Evolutionary conservation across 1,140 invertebrate genomes (phyloP), one percentile per base, ranked within the genome.

Genomic region (Pachyrhynchus sulphureomaculatus): DNA sequence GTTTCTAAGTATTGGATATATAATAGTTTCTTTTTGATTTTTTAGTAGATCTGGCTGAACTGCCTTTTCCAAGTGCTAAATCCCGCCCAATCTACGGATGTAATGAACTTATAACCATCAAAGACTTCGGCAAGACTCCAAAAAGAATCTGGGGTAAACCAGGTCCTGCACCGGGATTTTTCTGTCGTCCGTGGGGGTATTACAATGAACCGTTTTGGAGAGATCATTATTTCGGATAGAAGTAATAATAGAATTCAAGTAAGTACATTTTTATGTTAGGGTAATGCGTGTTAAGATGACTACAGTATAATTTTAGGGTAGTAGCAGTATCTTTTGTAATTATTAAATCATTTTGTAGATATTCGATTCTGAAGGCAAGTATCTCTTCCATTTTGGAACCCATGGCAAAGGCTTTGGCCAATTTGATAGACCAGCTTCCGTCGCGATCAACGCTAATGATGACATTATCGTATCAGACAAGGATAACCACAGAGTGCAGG

Each of bases 391-490:
- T 74, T 96, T 97, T 68, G 95, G 95, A 4, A 78, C 75, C 1
- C 86, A 87, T 41, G 95, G 95, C 1, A 87, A 84, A 0, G 86
- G 83, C 15, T 83, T 86, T 12, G 92, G 93, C 3, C 87, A 96
- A 73, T 97, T 98, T 70, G 89, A 95, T 78, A 80, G 93, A 26
- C 95, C 95, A 0, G 93, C 94, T 1, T 94, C 95, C 2, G 87
- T 98, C 13, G 88, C 89, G 15, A 84, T 89, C 0, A 91, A 95
- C 69, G 79, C 78, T 17, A 80, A 85, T 48, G 86, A 88, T 58
- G 84, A 92, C 23, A 90, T 98, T 42, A 85, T 98, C 55, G 93
- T 98, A 9, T 90, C 92, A n/a, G 96, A 98, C 70, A 98, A 98
- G 78, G 96, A 98, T 74, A 98, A 98, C 76, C 96, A 98, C 75